Evolutionary conservation across 2,113 vertebrate genomes (phyloP).

Genomic region (Engystomops pustulosus): DNA sequence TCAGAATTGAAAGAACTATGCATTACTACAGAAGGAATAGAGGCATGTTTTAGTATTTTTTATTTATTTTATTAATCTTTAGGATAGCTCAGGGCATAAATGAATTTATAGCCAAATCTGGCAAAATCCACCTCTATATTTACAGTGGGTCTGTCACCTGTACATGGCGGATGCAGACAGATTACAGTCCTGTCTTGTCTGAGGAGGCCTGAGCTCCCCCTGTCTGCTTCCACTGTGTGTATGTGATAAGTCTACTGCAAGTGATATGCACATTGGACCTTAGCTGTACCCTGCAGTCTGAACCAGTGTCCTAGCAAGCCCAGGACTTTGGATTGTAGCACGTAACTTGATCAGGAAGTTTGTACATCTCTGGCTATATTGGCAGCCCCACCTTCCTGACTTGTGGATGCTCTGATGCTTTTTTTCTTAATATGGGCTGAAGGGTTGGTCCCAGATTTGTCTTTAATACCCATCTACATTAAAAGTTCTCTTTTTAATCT

Average conservation of each 20-base stretch:
- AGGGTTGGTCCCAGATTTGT: neutral
- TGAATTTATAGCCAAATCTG: constrained; percentile 17
- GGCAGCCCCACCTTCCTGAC: neutral
- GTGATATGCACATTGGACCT: constrained; percentile 46
- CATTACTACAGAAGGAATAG: neutral
- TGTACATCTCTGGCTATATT: neutral
- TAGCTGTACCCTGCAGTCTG: neutral
- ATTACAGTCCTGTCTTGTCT: neutral
- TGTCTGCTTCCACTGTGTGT: constrained; percentile 2
- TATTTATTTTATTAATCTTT: neutral
- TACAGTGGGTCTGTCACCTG: neutral
- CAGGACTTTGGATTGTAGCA: too few species aligned
- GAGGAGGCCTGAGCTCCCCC: neutral
- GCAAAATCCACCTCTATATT: constrained; percentile 17
- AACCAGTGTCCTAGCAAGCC: too few species aligned
- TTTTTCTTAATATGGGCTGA: too few species aligned
- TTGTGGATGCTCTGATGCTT: neutral
- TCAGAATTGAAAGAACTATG: neutral
- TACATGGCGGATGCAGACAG: neutral
- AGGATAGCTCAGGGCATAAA: constrained; percentile 11
- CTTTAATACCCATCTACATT: neutral
- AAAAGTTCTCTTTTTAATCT: neutral
- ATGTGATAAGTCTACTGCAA: neutral
- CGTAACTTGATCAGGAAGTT: neutral
- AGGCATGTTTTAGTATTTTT: neutral